Conservation (phyloP, 2,888 invertebrate genomes). For the Andrena minutula region DNA sequence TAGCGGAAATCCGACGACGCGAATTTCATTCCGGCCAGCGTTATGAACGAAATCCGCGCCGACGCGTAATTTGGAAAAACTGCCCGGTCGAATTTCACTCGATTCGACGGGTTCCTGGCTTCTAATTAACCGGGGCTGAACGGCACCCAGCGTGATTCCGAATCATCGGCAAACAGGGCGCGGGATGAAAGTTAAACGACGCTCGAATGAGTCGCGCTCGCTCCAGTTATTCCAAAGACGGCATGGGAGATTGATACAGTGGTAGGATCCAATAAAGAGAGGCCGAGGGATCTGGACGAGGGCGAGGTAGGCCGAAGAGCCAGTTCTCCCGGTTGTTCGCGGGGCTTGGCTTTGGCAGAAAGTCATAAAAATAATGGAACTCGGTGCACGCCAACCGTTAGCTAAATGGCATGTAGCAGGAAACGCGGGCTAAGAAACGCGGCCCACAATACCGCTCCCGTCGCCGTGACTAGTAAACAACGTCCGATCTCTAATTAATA, state of each 20-base stretch:
- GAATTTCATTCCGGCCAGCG: conserved; percentile 44
- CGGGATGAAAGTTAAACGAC: background rate
- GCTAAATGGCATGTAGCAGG: conserved; percentile 82
- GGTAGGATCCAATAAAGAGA: conserved; percentile 5
- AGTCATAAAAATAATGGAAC: conserved; percentile 83
- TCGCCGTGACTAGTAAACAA: conserved; percentile 70
- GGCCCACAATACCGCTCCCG: conserved; percentile 56
- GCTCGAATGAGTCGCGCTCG: too few relatives aligned
- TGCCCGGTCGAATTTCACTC: background rate
- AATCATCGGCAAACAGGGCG: background rate
- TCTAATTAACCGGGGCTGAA: conserved; percentile 7
- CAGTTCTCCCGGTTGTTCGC: conserved; percentile 60
- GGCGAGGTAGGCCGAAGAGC: conserved; percentile 65
- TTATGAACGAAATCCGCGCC: conserved; percentile 49
- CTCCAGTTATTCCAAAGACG: too few relatives aligned
- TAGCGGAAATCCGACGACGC: conserved; percentile 64
- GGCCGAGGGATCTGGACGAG: conserved; percentile 60
- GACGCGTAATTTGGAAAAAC: conserved; percentile 32
- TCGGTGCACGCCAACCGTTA: conserved; percentile 77
- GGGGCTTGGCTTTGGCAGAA: conserved; percentile 77
- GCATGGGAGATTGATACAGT: too few relatives aligned
- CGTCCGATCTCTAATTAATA: conserved; percentile 73
- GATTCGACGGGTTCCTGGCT: conserved; percentile 1
- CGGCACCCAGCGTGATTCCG: background rate
- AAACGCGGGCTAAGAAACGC: conserved; percentile 69